These are phyloP conservation scores for Thryonomys swinderianus DNA, from an alignment of 2,113 vertebrate species.

Conservation along the genomic window DNA sequence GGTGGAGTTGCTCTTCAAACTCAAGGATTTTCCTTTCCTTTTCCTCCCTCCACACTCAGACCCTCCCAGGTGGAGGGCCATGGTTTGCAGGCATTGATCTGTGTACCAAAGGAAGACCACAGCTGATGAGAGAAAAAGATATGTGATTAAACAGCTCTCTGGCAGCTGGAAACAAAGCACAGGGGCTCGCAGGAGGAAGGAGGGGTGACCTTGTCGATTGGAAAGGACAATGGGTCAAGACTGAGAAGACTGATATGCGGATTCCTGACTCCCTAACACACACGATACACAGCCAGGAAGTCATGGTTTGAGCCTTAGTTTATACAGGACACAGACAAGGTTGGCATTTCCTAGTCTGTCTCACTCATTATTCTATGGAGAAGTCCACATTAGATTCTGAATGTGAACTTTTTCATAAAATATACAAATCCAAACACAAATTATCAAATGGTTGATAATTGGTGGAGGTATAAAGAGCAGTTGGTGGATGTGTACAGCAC, in stretches of 20 bases:
- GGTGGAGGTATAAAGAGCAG: not conserved
- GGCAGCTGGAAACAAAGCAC: conserved; percentile 64
- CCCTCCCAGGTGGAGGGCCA: conserved; percentile 31
- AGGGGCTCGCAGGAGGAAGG: conserved; percentile 22
- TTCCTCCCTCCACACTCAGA: not conserved
- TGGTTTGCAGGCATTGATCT: conserved; percentile 82
- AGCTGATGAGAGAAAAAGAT: conserved; percentile 65
- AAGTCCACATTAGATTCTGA: not conserved
- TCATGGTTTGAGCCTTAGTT: not conserved
- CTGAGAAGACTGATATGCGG: not conserved
- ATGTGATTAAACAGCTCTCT: conserved; percentile 78
- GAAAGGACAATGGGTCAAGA: not conserved
- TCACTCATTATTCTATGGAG: not conserved
- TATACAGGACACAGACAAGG: not conserved
- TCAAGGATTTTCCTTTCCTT: not conserved
- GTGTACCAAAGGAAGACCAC: conserved; percentile 79
- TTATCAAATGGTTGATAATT: not conserved
- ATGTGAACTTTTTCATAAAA: not conserved
- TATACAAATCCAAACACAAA: not conserved
- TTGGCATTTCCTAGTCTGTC: not conserved
- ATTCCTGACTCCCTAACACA: not conserved
- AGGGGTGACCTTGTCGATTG: not conserved
- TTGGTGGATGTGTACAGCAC: not conserved
- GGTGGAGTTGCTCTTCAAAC: not conserved
- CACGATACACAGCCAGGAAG: accelerated